Conservation (phyloP, 2,113 vertebrate genomes). For the Hemichromis elongatus region DNA sequence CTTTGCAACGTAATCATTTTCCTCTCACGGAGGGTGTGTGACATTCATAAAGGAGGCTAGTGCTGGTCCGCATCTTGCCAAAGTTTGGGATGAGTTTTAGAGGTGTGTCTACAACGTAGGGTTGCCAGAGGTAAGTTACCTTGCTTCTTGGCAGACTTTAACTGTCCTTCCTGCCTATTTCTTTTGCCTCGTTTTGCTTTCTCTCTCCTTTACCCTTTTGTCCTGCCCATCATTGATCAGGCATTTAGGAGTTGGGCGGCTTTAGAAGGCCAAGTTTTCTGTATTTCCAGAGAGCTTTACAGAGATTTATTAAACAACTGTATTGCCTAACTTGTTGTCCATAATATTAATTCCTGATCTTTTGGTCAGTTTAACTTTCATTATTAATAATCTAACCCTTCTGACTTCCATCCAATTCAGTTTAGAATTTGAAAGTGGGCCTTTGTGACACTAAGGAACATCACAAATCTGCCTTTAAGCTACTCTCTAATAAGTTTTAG, state of each 20-base stretch:
- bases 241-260: background rate
- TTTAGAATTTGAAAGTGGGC: background rate
- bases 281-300: background rate
- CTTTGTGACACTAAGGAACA: background rate
- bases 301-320: background rate
- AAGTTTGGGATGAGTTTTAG: conserved; percentile 61
- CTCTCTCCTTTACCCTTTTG: background rate
- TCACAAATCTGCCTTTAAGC: background rate
- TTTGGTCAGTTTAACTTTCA: background rate
- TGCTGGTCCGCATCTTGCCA: conserved; percentile 59
- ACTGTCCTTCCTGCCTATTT: conserved; percentile 11
- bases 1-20: conserved; percentile 81
- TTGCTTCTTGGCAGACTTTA: conserved; percentile 8
- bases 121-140: conserved; percentile 38
- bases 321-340: background rate
- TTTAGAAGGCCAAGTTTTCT: background rate
- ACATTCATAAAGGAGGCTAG: conserved; percentile 77
- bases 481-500: background rate
- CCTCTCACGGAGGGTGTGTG: conserved; percentile 73
- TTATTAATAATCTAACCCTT: background rate
- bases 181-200: background rate
- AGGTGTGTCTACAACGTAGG: conserved; percentile 38
- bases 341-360: conserved; percentile 11
- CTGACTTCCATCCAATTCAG: background rate
- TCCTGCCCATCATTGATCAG: background rate